These are phyloP conservation scores for Gambusia yucatana DNA, from an alignment of 2,797 vertebrate genomes.

Conservation along the genomic window DNA sequence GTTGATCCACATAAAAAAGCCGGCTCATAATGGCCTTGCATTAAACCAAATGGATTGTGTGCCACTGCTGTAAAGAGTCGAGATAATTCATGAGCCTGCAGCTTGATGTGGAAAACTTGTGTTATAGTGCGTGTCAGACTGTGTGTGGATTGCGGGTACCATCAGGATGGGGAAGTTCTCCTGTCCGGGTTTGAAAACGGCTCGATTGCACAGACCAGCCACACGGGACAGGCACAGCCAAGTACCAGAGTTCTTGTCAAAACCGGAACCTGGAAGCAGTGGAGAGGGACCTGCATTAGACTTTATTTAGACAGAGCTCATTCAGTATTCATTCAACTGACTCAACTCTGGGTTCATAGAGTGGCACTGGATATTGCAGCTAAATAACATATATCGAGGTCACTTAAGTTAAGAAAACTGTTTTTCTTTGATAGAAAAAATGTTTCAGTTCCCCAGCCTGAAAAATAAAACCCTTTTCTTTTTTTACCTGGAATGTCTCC, in stretches of 20 bases:
- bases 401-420: constrained; percentile 42
- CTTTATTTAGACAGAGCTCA: constrained; percentile 34
- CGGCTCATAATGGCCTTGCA: constrained; percentile 28
- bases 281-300: constrained; percentile 39
- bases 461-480: constrained; percentile 43
- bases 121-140: constrained; percentile 19
- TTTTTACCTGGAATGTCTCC: constrained; percentile 41
- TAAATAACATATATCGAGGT: constrained; percentile 52
- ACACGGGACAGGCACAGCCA: constrained; percentile 89
- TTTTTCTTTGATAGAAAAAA: constrained; percentile 44
- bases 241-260: constrained; percentile 90
- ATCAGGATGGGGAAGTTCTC: constrained; percentile 85
- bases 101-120: constrained; percentile 10
- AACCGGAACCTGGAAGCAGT: constrained; percentile 82
- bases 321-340: constrained; percentile 60
- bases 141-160: constrained; percentile 69
- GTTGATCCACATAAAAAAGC: constrained; percentile 33
- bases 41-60: constrained; percentile 31
- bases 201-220: constrained; percentile 90
- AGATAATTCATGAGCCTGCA: constrained; percentile 35
- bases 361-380: constrained; percentile 34
- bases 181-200: constrained; percentile 88
- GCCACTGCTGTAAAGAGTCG: constrained; percentile 10
- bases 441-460: constrained; percentile 34
- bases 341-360: constrained; percentile 41